These are phyloP conservation scores for Tetragnatha versicolor DNA, from an alignment of 1,140 invertebrate genomes.

Conservation along the genomic window DNA sequence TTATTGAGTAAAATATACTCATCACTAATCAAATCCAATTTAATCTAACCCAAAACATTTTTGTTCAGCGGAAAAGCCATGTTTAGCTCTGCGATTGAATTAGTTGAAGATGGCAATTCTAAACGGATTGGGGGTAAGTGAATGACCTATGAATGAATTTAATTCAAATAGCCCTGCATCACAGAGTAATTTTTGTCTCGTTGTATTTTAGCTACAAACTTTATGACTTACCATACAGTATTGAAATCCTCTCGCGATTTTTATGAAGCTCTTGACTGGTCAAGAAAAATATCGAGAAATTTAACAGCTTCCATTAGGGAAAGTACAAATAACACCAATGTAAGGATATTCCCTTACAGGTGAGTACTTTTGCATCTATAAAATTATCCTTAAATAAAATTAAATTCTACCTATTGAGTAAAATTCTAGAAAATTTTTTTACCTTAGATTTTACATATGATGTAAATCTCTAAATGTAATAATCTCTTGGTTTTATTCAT, in stretches of 20 bases:
- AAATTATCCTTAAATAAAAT: no score
- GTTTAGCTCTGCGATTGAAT: constrained; percentile 49
- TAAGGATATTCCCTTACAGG: constrained; percentile 67
- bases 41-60: no score
- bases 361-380: not conserved
- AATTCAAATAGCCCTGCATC: not conserved
- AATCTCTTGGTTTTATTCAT: no score
- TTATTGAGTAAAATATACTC: no score
- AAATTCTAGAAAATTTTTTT: no score
- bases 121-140: constrained; percentile 41
- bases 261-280: constrained; percentile 66
- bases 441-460: no score
- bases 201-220: constrained; percentile 63
- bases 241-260: constrained; percentile 68
- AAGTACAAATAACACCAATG: constrained; percentile 43
- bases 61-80: constrained; percentile 48
- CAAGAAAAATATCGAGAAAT: constrained; percentile 66
- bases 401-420: no score
- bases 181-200: not conserved
- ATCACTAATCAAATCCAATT: no score
- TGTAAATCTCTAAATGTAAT: no score
- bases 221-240: constrained; percentile 70
- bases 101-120: not conserved
- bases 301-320: constrained; percentile 62
- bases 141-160: not conserved